Evolutionary conservation across 2,797 vertebrate genomes (phyloP), one percentile per base, ranked within the genome.

Genomic region (Falco concolor): DNA sequence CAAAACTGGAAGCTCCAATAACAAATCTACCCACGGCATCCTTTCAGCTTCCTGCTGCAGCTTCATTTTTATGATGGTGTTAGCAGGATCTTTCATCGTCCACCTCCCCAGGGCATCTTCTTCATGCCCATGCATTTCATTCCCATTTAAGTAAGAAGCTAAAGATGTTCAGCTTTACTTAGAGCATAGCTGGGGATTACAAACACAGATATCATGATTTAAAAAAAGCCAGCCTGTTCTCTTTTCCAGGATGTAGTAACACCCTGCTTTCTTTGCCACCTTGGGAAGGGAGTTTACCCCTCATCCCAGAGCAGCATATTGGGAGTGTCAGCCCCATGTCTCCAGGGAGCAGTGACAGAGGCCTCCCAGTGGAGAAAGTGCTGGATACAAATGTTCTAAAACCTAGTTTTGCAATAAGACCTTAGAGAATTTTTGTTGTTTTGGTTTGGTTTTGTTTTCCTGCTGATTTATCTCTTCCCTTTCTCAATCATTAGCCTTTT

Each of bases 31-130:
- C 13, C 49, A 53, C 30, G 32, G 36, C 1, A 2, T 45, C 45
- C 44, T 79, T 92, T 92, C 56, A 93, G 56, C 45, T 95, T 80
- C 32, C 65, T 88, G 42, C 34, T 72, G 42, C 40, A 92, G 56
- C 68, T 93, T 93, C 0, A 0, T 23, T 92, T 94, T 90, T 38
- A 54, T 28, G 20, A 60, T 40, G 34, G 57, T 69, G 27, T 86
- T 91, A 90, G 76, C 42, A 90, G 30, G 13, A 49, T 67, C 63
- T 87, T 94, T 95, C 88, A 95, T 69, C 20, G 2, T 78, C 28
- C 0, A 8, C 53, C 42, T 86, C 65, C 65, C 57, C 10, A 3
- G 54, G 68, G 60, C 5, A 0, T 42, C 54, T 40, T 63, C 18
- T 84, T 90, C 30, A 12, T 47, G 42, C 69, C 85, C 45, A 92